Evolutionary conservation across 2,888 invertebrate genomes (phyloP).

Genomic region (Lordiphosa fenestrarum): DNA sequence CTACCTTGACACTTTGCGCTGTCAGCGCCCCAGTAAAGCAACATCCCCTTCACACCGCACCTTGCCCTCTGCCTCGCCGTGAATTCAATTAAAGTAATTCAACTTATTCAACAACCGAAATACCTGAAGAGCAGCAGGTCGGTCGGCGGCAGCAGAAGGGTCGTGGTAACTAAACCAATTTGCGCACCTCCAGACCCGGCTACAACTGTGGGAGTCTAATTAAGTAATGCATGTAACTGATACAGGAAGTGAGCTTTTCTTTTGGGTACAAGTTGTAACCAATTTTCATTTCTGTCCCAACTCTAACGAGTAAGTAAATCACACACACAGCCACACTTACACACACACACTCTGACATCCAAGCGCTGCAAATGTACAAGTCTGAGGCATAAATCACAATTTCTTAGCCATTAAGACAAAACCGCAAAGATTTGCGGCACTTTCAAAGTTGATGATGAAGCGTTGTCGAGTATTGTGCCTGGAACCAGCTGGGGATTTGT

Average conservation of each 20-base stretch:
- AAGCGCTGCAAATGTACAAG: slow-evolving; percentile 34
- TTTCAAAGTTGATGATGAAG: slow-evolving; percentile 60
- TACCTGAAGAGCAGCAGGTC: slow-evolving; percentile 1
- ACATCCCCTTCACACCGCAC: neutral
- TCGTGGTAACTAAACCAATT: slow-evolving; percentile 39
- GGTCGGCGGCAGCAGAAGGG: neutral
- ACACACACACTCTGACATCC: slow-evolving; percentile 28
- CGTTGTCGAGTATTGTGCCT: slow-evolving; percentile 29
- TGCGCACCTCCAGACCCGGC: slow-evolving; percentile 42
- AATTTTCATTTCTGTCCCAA: slow-evolving; percentile 6
- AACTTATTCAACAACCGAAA: slow-evolving; percentile 32
- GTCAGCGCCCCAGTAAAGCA: slow-evolving; percentile 6
- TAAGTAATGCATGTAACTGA: slow-evolving; percentile 33
- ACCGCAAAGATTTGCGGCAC: slow-evolving; percentile 72
- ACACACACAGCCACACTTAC: slow-evolving; percentile 21
- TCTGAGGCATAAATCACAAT: slow-evolving; percentile 47
- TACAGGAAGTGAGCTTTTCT: slow-evolving; percentile 12
- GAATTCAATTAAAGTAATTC: slow-evolving; percentile 60
- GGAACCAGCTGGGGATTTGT: slow-evolving; percentile 9
- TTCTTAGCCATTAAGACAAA: slow-evolving; percentile 73
- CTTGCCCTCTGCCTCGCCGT: slow-evolving; percentile 9
- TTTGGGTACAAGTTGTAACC: neutral
- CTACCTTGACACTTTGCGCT: slow-evolving; percentile 28
- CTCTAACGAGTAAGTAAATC: slow-evolving; percentile 53
- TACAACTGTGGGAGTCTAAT: slow-evolving; percentile 26